Conservation (phyloP, 2,888 invertebrate genomes). For the Ceramica pisi region DNA sequence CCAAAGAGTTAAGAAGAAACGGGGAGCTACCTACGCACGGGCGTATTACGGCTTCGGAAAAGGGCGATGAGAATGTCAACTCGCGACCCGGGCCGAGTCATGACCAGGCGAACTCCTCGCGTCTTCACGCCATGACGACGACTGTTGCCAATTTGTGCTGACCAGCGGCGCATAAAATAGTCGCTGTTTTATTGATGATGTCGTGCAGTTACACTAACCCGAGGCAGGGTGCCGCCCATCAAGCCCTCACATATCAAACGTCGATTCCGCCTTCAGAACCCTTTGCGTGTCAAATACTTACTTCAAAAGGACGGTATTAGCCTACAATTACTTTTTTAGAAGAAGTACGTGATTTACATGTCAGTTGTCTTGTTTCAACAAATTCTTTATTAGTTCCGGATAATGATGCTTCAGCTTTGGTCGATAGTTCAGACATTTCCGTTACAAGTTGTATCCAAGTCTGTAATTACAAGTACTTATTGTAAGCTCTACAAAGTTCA, state of each 20-base stretch:
- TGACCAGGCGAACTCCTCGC: background rate
- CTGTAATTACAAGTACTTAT: background rate
- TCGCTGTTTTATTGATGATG: background rate
- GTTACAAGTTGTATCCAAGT: background rate
- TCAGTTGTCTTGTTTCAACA: background rate
- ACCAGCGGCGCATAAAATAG: background rate
- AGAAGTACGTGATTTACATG: background rate
- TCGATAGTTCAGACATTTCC: background rate
- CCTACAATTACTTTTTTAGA: background rate
- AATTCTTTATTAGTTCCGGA: background rate
- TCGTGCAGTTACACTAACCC: background rate
- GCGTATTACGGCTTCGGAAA: background rate
- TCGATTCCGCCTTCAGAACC: too few species aligned
- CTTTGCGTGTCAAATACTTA: background rate
- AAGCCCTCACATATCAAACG: background rate
- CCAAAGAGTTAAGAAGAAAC: conserved; percentile 25
- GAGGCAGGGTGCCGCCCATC: background rate
- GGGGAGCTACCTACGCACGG: background rate
- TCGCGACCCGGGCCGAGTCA: too few species aligned
- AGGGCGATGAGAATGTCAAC: background rate
- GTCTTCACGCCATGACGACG: background rate
- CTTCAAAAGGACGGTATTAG: background rate
- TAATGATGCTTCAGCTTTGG: background rate
- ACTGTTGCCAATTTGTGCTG: background rate
- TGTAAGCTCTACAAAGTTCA: background rate